Evolutionary conservation across 2,888 invertebrate species (phyloP), one percentile per base, ranked within the genome.

Genomic region (Pimpla rufipes): DNA sequence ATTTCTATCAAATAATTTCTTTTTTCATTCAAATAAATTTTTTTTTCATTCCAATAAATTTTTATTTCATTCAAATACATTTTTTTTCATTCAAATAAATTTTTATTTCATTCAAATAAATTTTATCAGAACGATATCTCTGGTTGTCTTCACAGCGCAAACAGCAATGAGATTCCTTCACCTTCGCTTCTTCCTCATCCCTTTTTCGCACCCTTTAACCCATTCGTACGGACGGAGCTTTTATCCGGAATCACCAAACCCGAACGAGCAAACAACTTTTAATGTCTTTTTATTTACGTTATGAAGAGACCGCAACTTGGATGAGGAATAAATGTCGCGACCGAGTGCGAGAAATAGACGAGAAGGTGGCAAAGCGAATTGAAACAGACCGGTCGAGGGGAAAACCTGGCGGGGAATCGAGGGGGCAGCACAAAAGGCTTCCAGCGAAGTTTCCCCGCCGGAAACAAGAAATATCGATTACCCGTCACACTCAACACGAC

Each of bases 281-380:
- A 55, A 21, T 55, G 23, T 23, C 11, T 59, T 59, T 29, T 35
- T 59, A 59, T 59, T 59, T 59, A 35, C 8, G n/a, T 6, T n/a
- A 35, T 59, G 6, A 6, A 16, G 29, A 59, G n/a, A 35, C 35
- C 37, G 23, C 0, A 10, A 10, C 11, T 21, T 18, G n/a, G 29
- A 23, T 37, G 10, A 10, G n/a, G n/a, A 8, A 18, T 16, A 40
- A 40, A 40, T n/a, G 7, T 35, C 13, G 1, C 29, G 7, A 59
- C n/a, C n/a, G n/a, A n/a, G n/a, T n/a, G n/a, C n/a, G n/a, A 10
- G 11, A 13, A 23, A 10, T 11, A 21, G 23, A 13, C 8, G 18
- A 18, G 50, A 10, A 23, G 11, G 23, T 55, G 11, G 21, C 13
- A 13, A 11, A 23, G 23, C 21, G 23, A 55, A 55, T 55, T 13